Percentiles rank a stretch among this genome's conserved stretches.
phyloP scores from a whole-genome alignment of 2,888 invertebrate species.

The Tipula confusa region DNA sequence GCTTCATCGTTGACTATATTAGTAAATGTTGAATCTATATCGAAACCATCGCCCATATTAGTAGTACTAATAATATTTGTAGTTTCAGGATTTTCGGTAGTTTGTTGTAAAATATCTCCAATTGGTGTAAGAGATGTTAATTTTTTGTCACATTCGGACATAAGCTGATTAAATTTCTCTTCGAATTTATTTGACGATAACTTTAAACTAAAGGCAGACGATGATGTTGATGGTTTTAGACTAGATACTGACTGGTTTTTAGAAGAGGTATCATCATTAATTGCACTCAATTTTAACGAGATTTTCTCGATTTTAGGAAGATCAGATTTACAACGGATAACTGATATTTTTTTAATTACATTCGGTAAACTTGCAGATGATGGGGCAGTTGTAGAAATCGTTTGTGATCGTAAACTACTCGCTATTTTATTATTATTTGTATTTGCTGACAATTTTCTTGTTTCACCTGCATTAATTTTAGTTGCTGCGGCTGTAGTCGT shows the following conservation, averaged over 20 bases:
- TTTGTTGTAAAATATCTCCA: neutral
- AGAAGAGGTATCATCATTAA: constrained; percentile 31
- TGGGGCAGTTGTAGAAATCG: neutral
- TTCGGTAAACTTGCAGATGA: constrained; percentile 3
- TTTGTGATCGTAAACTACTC: neutral
- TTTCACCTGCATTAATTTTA: neutral
- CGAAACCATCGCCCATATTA: constrained; percentile 44
- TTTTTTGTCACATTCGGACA: constrained; percentile 14
- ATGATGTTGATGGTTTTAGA: neutral
- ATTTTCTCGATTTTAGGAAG: constrained; percentile 49
- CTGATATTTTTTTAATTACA: neutral
- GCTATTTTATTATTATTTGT: neutral
- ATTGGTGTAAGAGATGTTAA: neutral
- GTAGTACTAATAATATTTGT: neutral
- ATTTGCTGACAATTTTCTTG: neutral
- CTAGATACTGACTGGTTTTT: neutral
- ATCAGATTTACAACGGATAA: constrained; percentile 43
- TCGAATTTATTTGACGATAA: neutral
- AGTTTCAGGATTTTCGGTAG: neutral
- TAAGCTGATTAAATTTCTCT: constrained; percentile 7
- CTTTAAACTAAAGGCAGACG: neutral
- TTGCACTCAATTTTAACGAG: constrained; percentile 42
- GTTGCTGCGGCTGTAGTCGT: neutral
- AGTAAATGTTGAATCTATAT: neutral
- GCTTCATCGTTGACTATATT: neutral